phyloP scores from a whole-genome alignment of 2,113 vertebrate species.

The Taxidea taxus region DNA sequence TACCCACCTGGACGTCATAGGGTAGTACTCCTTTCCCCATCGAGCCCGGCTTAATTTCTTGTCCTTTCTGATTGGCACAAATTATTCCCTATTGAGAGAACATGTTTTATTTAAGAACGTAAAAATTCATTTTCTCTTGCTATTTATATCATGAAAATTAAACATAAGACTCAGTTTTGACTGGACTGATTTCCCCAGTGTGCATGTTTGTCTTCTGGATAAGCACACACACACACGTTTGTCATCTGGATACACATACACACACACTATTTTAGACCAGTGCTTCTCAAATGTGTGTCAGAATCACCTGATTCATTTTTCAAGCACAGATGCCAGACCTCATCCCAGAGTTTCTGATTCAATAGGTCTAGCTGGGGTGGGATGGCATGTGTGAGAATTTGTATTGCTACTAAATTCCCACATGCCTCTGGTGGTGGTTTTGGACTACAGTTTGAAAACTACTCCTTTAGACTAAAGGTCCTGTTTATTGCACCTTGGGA shows the following conservation, averaged over 20 bases:
- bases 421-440: not conserved
- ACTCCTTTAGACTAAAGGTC: not conserved
- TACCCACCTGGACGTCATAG: constrained; percentile 84
- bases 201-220: not conserved
- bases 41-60: constrained; percentile 87
- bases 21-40: constrained; percentile 81
- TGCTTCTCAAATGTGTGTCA: not conserved
- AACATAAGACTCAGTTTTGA: not conserved
- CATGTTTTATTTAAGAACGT: not conserved
- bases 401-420: not conserved
- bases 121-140: not conserved
- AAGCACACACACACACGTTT: not conserved
- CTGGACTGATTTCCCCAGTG: not conserved
- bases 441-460: not conserved
- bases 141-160: not conserved
- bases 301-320: not conserved
- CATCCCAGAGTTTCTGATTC: not conserved
- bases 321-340: not conserved
- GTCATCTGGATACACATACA: too few relatives aligned
- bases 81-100: constrained; percentile 82
- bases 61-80: constrained; percentile 84
- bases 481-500: not conserved
- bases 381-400: not conserved
- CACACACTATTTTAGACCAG: not conserved
- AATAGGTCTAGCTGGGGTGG: not conserved